Evolutionary conservation across 2,888 invertebrate genomes (phyloP).

Genomic region (Rapana venosa): DNA sequence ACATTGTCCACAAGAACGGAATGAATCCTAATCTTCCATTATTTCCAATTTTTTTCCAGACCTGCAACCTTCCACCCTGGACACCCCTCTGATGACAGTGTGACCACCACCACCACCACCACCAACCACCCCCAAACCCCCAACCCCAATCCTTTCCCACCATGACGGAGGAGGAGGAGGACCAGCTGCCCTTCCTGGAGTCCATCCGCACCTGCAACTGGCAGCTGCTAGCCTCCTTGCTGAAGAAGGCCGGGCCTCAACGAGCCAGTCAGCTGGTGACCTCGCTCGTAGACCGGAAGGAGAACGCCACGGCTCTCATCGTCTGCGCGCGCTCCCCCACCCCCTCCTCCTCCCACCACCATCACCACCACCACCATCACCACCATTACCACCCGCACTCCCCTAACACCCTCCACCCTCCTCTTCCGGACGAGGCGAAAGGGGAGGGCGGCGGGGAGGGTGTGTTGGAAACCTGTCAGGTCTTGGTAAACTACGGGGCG

Average conservation of each 20-base stretch:
- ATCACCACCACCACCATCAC: not conserved
- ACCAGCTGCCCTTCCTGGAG: slow-evolving; percentile 51
- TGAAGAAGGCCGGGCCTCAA: not conserved
- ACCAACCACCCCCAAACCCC: not conserved
- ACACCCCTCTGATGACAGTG: not conserved
- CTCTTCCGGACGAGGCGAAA: not conserved
- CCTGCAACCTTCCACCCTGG: too few species aligned
- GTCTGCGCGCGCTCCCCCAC: slow-evolving; percentile 21
- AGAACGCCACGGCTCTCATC: slow-evolving; percentile 25
- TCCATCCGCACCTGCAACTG: slow-evolving; percentile 14
- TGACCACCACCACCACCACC: not conserved
- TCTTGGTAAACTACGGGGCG: slow-evolving; percentile 58
- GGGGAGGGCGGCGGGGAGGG: not conserved
- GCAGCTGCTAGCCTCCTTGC: slow-evolving; percentile 20
- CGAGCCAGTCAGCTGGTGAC: slow-evolving; percentile 18
- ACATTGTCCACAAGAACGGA: too few species aligned
- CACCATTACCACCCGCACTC: not conserved
- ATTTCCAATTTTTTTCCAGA: too few species aligned
- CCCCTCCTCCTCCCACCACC: not conserved
- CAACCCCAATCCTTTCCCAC: not conserved
- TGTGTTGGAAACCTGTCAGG: slow-evolving; percentile 43
- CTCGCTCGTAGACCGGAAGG: not conserved
- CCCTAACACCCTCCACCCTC: not conserved
- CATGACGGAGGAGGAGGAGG: slow-evolving; percentile 46
- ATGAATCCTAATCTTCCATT: too few species aligned